A percentile compares a stretch with the other conserved stretches of the same genome.
phyloP scores from a whole-genome alignment of 2,888 invertebrate genomes.

The Aethes cnicana region DNA sequence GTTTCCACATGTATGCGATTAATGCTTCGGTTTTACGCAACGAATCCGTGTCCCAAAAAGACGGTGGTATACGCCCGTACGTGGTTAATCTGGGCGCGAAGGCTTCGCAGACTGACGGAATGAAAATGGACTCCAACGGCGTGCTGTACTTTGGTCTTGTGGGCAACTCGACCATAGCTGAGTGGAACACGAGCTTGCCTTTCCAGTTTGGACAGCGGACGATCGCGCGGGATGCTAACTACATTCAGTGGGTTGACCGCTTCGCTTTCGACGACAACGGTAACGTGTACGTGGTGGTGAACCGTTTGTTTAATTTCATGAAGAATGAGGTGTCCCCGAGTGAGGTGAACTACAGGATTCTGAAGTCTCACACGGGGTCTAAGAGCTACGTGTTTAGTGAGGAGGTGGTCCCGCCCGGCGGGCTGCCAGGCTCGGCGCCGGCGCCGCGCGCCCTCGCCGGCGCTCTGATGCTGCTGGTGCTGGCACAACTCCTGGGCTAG shows the following conservation, averaged over 20 bases:
- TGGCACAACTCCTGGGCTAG: constrained; percentile 71
- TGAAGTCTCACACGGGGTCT: constrained; percentile 82
- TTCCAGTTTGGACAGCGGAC: constrained; percentile 84
- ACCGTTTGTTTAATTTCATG: constrained; percentile 85
- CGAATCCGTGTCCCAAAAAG: constrained; percentile 64
- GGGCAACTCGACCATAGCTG: constrained; percentile 85
- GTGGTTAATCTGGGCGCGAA: constrained; percentile 84
- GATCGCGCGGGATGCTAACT: constrained; percentile 85
- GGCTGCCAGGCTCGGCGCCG: constrained; percentile 49
- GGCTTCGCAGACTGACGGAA: constrained; percentile 87
- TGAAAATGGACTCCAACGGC: constrained; percentile 88
- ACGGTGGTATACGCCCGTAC: constrained; percentile 63
- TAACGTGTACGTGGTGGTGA: constrained; percentile 86
- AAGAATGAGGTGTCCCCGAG: constrained; percentile 81
- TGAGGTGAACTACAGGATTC: constrained; percentile 86
- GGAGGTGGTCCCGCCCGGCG: constrained; percentile 46
- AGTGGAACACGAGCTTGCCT: constrained; percentile 85
- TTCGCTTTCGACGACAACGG: constrained; percentile 86
- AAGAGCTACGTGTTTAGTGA: constrained; percentile 85
- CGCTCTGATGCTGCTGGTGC: constrained; percentile 56
- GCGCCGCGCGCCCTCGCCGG: constrained; percentile 52
- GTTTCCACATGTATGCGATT: constrained; percentile 85
- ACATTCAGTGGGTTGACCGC: constrained; percentile 88
- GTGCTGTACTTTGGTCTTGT: constrained; percentile 87
- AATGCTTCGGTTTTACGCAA: constrained; percentile 84